Evolutionary conservation across 1,140 invertebrate species (phyloP), one percentile per base, ranked within the genome.

Genomic region (Drosophila nigromelanica): DNA sequence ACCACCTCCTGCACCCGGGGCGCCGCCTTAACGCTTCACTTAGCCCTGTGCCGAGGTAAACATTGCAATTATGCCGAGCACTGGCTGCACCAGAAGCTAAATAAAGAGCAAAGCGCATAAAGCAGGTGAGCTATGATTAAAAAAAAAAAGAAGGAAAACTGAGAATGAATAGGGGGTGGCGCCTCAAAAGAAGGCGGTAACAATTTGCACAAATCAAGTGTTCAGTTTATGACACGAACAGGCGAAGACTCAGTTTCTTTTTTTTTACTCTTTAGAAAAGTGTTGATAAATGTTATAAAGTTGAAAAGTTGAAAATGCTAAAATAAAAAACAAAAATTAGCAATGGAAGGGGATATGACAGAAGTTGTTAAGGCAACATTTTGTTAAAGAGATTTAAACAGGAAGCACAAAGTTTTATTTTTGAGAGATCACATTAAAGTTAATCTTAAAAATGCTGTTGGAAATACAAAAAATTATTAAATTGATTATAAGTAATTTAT

Each of bases 11-110:
- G 45, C 54, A 42, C 68, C 51, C 67, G 59, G 60, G 10, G 50
- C 51, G 72, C 82, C 68, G 78, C 82, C 82, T 82, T 86, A 86
- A 86, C 82, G 82, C 82, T 86, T 86, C 82, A 86, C 82, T 86
- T 86, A 89, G 60, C 67, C 69, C 82, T 71, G 45, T 67, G 67
- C 55, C 62, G 78, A 48, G 79, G 82, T 82, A 86, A 86, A 82
- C 82, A 86, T 87, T 86, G 82, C 82, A 86, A 86, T 86, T 86
- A 86, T 87, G 78, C 74, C 79, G 61, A 79, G 80, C 67, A 62
- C 75, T 37, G 30, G 24, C 24, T 51, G 55, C 54, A 47, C 5
- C 47, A 45, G 37, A 15, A 58, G 45, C 42, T 69, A 66, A 61
- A 68, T 73, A 61, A 76, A 76, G 59, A 83, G 66, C 76, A 59